Conservation (phyloP, 2,797 vertebrate species). For the Melopsittacus undulatus region DNA sequence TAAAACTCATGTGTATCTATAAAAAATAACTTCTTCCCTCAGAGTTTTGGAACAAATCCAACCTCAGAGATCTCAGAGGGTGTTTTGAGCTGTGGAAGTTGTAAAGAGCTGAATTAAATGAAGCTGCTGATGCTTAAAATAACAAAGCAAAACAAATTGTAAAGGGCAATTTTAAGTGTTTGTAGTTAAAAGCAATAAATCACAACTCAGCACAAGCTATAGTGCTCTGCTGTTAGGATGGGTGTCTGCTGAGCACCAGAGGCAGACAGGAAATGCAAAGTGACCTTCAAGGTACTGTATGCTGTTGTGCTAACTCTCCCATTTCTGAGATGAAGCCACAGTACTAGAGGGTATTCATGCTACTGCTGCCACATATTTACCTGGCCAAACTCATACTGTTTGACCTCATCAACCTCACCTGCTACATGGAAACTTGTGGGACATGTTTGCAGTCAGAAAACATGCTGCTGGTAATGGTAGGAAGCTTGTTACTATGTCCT, state of each 20-base stretch:
- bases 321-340: background rate
- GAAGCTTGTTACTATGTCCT: background rate
- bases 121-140: background rate
- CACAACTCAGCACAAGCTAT: background rate
- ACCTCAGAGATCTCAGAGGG: background rate
- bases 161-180: background rate
- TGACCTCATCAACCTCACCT: background rate
- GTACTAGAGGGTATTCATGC: background rate
- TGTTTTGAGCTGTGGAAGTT: background rate
- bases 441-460: fast-evolving
- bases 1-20: background rate
- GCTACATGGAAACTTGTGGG: background rate
- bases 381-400: background rate
- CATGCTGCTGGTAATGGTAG: background rate
- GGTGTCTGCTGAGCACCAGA: background rate
- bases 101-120: background rate
- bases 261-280: background rate
- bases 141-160: background rate
- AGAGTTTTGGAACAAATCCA: background rate
- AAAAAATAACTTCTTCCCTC: background rate
- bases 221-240: background rate
- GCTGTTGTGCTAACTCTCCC: background rate
- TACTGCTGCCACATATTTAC: background rate
- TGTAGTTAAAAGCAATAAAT: background rate
- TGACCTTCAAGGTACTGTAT: background rate